Conservation (phyloP, 2,888 invertebrate genomes). For the Oxycera nigricornis region DNA sequence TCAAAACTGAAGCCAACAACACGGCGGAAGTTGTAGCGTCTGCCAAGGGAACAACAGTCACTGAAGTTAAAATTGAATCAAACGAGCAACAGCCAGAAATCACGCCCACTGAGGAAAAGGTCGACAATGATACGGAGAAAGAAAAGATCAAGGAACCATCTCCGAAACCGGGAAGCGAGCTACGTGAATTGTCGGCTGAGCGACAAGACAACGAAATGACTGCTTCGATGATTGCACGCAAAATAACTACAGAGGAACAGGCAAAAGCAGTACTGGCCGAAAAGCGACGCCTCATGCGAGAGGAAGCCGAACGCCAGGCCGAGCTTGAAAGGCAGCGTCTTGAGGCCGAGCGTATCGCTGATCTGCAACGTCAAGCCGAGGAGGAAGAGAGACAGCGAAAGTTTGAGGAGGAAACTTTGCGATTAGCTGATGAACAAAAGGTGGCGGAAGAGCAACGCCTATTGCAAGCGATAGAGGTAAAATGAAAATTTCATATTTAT, state of each 20-base stretch:
- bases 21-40: slow-evolving; percentile 51
- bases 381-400: slow-evolving; percentile 86
- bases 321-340: slow-evolving; percentile 79
- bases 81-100: slow-evolving; percentile 52
- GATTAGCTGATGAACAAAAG: slow-evolving; percentile 80
- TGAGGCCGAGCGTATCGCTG: slow-evolving; percentile 76
- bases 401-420: slow-evolving; percentile 80
- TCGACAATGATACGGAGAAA: slow-evolving; percentile 56
- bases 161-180: slow-evolving; percentile 57
- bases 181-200: slow-evolving; percentile 54
- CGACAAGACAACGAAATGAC: slow-evolving; percentile 57
- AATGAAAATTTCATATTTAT: not conserved
- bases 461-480: slow-evolving; percentile 79
- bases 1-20: slow-evolving; percentile 54
- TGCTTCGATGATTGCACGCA: slow-evolving; percentile 73
- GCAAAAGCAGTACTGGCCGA: slow-evolving; percentile 94
- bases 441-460: slow-evolving; percentile 86
- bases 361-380: slow-evolving; percentile 72
- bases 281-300: slow-evolving; percentile 83
- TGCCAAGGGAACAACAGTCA: slow-evolving; percentile 17
- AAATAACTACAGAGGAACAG: slow-evolving; percentile 88
- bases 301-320: slow-evolving; percentile 90
- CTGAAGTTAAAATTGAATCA: slow-evolving; percentile 48
- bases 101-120: slow-evolving; percentile 57
- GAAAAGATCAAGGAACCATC: slow-evolving; percentile 53